A percentile compares a stretch with the other conserved stretches of the same genome.
Evolutionary conservation across 2,113 vertebrate species (phyloP).

Genomic region (Anguilla japonica): DNA sequence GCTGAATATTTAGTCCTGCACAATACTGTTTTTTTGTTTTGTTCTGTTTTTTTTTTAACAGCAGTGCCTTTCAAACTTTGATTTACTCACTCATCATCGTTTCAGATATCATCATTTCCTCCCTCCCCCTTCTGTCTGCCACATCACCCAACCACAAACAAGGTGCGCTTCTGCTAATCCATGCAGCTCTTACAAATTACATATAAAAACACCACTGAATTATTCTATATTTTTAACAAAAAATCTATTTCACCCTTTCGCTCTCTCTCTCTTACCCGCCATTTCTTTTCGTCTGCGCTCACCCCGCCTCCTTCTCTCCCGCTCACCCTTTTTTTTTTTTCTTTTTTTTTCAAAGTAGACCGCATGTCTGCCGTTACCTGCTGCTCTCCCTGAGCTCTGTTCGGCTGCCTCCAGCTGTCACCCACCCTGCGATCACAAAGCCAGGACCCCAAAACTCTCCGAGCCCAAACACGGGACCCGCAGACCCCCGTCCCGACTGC

Average conservation of each 20-base stretch:
- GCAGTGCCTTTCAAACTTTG: no score
- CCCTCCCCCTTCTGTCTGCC: no score
- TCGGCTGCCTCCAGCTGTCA: not conserved
- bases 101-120: no score
- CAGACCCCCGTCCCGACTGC: not conserved
- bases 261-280: not conserved
- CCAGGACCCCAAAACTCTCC: not conserved
- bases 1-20: no score
- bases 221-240: no score
- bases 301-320: not conserved
- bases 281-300: not conserved
- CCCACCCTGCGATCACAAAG: not conserved
- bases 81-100: no score
- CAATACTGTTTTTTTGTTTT: no score
- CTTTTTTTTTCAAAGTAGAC: not conserved
- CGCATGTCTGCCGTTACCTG: not conserved
- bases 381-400: not conserved
- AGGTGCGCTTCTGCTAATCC: no score
- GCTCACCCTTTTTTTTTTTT: not conserved
- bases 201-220: no score
- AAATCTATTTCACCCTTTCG: not conserved
- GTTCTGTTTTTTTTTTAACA: no score
- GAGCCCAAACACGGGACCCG: not conserved
- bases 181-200: no score
- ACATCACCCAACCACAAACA: no score